phyloP scores from a whole-genome alignment of 2,888 invertebrate genomes.

The Tetropium fuscum region DNA sequence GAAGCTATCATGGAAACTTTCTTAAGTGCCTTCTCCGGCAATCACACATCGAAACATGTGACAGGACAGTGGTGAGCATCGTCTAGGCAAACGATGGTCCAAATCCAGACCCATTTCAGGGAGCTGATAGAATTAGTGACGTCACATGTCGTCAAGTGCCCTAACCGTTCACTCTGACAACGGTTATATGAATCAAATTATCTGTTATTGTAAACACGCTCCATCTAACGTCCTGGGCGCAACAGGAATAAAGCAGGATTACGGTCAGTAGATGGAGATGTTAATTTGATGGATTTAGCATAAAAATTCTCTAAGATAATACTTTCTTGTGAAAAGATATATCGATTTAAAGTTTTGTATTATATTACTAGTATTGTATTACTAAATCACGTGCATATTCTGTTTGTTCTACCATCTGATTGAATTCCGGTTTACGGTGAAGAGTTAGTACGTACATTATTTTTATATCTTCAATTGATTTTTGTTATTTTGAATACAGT shows the following conservation, averaged over 20 bases:
- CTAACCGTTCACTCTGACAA: conserved; percentile 58
- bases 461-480: no score
- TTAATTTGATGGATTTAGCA: no score
- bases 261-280: conserved; percentile 9
- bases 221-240: conserved; percentile 22
- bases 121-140: conserved; percentile 46
- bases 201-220: conserved; percentile 51
- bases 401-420: no score
- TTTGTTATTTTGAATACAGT: no score
- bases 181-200: conserved; percentile 62
- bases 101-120: conserved; percentile 8
- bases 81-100: conserved; percentile 4
- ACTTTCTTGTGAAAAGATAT: no score
- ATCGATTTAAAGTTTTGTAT: no score
- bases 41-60: not conserved
- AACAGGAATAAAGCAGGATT: conserved; percentile 24
- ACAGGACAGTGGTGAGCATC: conserved; percentile 3
- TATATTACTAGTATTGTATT: no score
- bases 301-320: no score
- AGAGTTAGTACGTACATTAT: no score
- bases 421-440: no score
- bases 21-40: conserved; percentile 1
- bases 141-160: conserved; percentile 61
- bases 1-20: no score
- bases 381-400: no score